Evolutionary conservation across 92 coral and sea anemone genomes (phyloP), one percentile per base, ranked within the genome.

Genomic region (Pocillopora grandis): DNA sequence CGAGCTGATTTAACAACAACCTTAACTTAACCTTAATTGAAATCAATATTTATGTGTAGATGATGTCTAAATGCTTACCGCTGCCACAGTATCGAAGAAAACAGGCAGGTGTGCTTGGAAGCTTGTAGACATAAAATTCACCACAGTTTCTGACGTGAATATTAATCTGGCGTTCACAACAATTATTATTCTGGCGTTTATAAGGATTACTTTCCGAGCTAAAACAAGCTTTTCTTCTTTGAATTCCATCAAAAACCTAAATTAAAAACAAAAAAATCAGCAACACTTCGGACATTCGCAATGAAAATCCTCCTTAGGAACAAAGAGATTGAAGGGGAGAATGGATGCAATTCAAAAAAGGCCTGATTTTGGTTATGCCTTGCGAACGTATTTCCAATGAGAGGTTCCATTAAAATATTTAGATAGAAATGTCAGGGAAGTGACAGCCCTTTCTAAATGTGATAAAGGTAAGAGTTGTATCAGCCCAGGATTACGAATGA

Each of bases 81-180:
- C 75, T 88, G 3, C 91, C 88, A 27, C 91, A 88, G 57, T 88
- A 88, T 60, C 91, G 91, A 4, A 66, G 70, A 4, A 58, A 61
- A 64, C 91, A 88, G n/a, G 65, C 81, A 0, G 72, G 48, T 19
- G 85, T 88, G 66, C 60, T 66, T 59, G 77, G 63, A 49, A 88
- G 91, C 23, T 52, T 65, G 77, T 88, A 88, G 12, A 88, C 91
- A 64, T 79, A 83, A 82, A 71, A 88, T 42, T 33, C 59, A 8
- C 91, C 91, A 68, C 91, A 88, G 88, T 84, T 88, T 37, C 86
- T 73, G 37, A 88, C 91, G 27, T 63, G 70, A 20, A 88, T 75
- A 14, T 61, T 12, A 13, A 77, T 58, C 2, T 64, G 52, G 67
- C 86, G 87, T 19, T 73, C 19, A n/a, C 91, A 88, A 2, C 37